These are phyloP conservation scores for Chloroceryle aenea DNA, from an alignment of 2,113 vertebrate genomes.

Conservation along the genomic window DNA sequence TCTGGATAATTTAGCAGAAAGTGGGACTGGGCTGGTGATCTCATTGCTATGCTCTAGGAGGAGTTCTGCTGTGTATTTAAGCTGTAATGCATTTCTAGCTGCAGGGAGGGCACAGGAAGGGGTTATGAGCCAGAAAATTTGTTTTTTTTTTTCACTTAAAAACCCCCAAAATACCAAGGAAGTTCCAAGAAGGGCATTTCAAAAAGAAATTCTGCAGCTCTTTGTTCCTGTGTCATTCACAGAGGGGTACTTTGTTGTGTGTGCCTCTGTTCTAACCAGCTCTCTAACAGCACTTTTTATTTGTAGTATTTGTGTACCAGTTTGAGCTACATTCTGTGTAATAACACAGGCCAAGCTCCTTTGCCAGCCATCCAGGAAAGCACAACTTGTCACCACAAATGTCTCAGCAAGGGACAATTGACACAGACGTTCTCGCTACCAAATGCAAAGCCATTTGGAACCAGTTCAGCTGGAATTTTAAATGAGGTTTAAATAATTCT, in stretches of 20 bases:
- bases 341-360: not conserved
- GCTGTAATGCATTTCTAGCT: not conserved
- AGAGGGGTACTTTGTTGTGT: no score
- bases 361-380: not conserved
- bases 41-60: not conserved
- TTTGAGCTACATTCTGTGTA: not conserved
- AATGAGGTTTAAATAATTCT: not conserved
- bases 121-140: not conserved
- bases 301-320: not conserved
- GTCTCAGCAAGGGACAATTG: not conserved
- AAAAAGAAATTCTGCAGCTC: not conserved
- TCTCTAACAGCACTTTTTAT: not conserved
- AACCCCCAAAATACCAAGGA: not conserved
- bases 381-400: not conserved
- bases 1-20: not conserved
- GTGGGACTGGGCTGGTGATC: not conserved
- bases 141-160: not conserved
- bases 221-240: rapidly evolving
- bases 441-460: not conserved
- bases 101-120: not conserved
- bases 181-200: not conserved
- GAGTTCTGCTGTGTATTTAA: not conserved
- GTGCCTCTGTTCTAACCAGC: not conserved
- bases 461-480: not conserved
- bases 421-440: rapidly evolving